Percentiles rank a stretch among this genome's conserved stretches.
Evolutionary conservation across 2,888 invertebrate genomes (phyloP).

Genomic region (Yponomeuta evonymella): DNA sequence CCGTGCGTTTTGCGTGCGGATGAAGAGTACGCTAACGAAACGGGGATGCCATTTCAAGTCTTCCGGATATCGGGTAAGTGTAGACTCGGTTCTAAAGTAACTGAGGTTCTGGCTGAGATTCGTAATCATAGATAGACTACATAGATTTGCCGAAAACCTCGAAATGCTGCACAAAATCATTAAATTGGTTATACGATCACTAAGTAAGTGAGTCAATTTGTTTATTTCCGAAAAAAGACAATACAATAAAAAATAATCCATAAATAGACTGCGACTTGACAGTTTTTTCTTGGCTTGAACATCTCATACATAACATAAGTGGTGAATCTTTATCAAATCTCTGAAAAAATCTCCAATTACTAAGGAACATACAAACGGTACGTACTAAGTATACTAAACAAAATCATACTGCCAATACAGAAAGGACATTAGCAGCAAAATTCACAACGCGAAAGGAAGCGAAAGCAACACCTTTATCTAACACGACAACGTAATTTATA

Average conservation of each 20-base stretch:
- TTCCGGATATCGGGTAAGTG: conserved; percentile 93
- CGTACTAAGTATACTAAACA: neutral
- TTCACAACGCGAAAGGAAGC: conserved; percentile 18
- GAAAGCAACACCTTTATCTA: conserved; percentile 20
- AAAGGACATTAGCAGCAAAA: conserved; percentile 3
- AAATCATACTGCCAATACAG: neutral
- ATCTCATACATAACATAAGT: too few species aligned
- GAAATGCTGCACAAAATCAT: too few species aligned
- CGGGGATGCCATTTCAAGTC: conserved; percentile 98
- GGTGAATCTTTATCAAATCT: neutral
- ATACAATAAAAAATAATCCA: too few species aligned
- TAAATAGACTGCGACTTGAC: too few species aligned
- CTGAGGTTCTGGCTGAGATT: neutral
- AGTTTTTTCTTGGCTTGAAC: too few species aligned
- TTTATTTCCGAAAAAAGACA: too few species aligned
- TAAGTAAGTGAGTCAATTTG: too few species aligned
- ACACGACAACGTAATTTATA: conserved; percentile 29
- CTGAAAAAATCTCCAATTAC: neutral
- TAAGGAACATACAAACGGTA: neutral
- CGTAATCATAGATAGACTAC: too few species aligned
- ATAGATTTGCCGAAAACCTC: too few species aligned
- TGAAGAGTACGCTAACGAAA: conserved; percentile 98
- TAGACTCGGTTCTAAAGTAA: neutral
- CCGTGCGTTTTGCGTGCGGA: conserved; percentile 94
- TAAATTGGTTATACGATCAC: too few species aligned